Percentiles rank a stretch among this genome's conserved stretches.
Conservation (phyloP, 1,140 invertebrate species). For the Ladona fulva region DNA sequence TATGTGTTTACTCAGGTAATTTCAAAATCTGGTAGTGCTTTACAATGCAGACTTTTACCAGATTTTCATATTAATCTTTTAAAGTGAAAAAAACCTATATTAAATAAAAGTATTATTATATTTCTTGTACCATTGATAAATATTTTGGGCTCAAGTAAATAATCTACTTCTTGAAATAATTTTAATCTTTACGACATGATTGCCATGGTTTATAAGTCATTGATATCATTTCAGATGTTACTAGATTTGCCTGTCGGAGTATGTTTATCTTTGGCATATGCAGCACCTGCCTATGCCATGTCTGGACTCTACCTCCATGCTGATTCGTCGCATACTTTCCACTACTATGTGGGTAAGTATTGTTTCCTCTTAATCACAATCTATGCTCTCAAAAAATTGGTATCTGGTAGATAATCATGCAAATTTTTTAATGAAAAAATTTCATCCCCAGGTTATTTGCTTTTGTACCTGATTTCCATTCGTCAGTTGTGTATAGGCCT, state of each 20-base stretch:
- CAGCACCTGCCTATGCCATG: constrained; percentile 84
- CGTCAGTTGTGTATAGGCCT: neutral
- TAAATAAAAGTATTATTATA: no score
- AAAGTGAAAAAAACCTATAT: no score
- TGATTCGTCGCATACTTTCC: neutral
- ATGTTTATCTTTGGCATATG: constrained; percentile 66
- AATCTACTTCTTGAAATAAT: constrained; percentile 7
- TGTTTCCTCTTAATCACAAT: neutral
- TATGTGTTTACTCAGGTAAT: constrained; percentile 70
- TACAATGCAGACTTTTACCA: no score
- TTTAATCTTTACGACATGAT: constrained; percentile 13
- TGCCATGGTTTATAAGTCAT: constrained; percentile 9
- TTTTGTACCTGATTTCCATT: neutral
- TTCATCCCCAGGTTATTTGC: neutral
- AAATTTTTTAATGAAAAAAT: neutral
- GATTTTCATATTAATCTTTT: no score
- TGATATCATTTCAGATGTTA: constrained; percentile 38
- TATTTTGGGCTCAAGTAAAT: neutral
- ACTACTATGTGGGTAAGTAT: neutral
- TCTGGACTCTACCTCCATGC: constrained; percentile 43
- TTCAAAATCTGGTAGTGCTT: no score
- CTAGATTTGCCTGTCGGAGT: constrained; percentile 51
- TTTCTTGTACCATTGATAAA: no score
- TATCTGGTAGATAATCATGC: no score
- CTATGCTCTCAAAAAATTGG: neutral